These are phyloP conservation scores for Cryptus armator DNA, from an alignment of 2,888 invertebrate genomes.

Conservation along the genomic window DNA sequence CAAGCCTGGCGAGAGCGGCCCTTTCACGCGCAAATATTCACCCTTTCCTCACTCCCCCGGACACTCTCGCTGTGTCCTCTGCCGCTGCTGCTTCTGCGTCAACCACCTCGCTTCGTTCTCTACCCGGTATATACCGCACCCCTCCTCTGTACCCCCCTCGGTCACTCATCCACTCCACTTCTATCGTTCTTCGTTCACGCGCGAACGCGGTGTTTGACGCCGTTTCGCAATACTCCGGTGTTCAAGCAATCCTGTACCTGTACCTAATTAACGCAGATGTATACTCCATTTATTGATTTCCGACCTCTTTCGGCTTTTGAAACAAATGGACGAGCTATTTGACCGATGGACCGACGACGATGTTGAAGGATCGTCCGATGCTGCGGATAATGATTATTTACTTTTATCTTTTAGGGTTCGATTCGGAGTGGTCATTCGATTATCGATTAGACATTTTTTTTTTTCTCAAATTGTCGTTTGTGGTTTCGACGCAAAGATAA, in stretches of 20 bases:
- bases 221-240: conserved; percentile 56
- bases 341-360: too few relatives aligned
- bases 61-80: neutral
- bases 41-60: conserved; percentile 77
- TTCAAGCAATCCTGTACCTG: conserved; percentile 27
- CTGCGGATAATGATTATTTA: too few relatives aligned
- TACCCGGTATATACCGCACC: neutral
- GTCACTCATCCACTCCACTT: conserved; percentile 27
- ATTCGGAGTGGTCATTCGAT: too few relatives aligned
- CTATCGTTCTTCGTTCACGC: conserved; percentile 11
- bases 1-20: conserved; percentile 86
- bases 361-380: too few relatives aligned
- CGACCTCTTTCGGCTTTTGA: neutral
- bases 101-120: conserved; percentile 52
- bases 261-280: conserved; percentile 7
- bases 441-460: too few relatives aligned
- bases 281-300: conserved; percentile 6
- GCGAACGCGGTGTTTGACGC: conserved; percentile 36
- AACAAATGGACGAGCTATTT: too few relatives aligned
- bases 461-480: too few relatives aligned
- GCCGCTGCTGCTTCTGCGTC: conserved; percentile 10
- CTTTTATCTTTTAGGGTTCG: too few relatives aligned
- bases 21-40: conserved; percentile 87
- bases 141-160: neutral
- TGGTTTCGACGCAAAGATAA: too few relatives aligned